A percentile compares a stretch with the other conserved stretches of the same genome.
Evolutionary conservation across 2,888 invertebrate genomes (phyloP).

Genomic region (Chrysolina americana): DNA sequence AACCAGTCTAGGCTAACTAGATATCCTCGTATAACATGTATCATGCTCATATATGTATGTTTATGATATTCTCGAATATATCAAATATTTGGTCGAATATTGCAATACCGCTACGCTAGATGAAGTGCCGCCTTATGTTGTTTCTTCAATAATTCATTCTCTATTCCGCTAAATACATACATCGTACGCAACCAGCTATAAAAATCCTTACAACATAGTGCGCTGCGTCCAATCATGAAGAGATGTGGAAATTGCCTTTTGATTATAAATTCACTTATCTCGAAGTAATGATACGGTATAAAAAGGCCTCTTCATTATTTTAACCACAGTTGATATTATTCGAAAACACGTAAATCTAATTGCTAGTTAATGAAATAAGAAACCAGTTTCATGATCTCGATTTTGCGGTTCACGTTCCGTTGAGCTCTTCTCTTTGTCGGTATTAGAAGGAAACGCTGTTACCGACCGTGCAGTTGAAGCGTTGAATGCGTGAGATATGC

Average conservation of each 20-base stretch:
- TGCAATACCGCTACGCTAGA: neutral
- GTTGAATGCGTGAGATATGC: conserved; percentile 50
- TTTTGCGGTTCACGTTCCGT: conserved; percentile 53
- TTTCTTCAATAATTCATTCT: neutral
- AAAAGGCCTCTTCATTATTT: conserved; percentile 34
- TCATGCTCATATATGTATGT: too few relatives aligned
- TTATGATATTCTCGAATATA: too few relatives aligned
- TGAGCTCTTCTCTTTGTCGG: conserved; percentile 52
- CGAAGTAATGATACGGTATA: conserved; percentile 15
- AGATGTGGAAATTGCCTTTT: conserved; percentile 7
- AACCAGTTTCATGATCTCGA: conserved; percentile 54
- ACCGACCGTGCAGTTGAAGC: conserved; percentile 34
- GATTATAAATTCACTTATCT: conserved; percentile 21
- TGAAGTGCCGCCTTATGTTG: neutral
- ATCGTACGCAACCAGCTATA: neutral
- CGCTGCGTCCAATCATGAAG: neutral
- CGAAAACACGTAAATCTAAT: conserved; percentile 58
- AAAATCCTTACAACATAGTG: neutral
- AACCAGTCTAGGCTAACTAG: too few relatives aligned
- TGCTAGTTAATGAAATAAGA: conserved; percentile 58
- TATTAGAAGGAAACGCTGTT: conserved; percentile 41
- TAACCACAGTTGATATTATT: conserved; percentile 45
- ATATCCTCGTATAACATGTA: too few relatives aligned
- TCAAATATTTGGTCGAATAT: too few relatives aligned
- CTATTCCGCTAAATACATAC: neutral